phyloP scores from a whole-genome alignment of 1,140 invertebrate species.

The Pseudomyrmex flavicornis region DNA sequence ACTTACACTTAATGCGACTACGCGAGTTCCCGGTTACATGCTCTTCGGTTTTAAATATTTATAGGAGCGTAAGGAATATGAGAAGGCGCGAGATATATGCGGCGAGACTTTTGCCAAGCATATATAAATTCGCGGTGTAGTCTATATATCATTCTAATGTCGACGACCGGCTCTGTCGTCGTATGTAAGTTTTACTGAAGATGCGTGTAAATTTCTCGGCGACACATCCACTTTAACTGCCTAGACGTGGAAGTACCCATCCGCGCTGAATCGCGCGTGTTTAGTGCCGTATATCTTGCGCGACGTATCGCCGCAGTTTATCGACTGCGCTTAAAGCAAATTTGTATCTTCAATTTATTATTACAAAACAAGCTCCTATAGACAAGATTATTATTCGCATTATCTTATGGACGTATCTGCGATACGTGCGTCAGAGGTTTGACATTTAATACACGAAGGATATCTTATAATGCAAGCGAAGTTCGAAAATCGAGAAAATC shows the following conservation, averaged over 20 bases:
- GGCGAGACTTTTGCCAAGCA: neutral
- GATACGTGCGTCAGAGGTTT: neutral
- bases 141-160: conserved; percentile 48
- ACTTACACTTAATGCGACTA: neutral
- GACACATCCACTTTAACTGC: conserved; percentile 37
- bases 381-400: neutral
- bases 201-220: conserved; percentile 42
- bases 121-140: conserved; percentile 14
- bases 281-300: conserved; percentile 1
- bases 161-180: conserved; percentile 7
- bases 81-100: conserved; percentile 1
- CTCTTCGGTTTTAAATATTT: conserved; percentile 34
- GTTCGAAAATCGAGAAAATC: neutral
- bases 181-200: conserved; percentile 48
- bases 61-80: neutral
- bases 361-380: neutral
- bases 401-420: neutral
- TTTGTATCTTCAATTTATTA: neutral
- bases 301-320: neutral
- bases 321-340: neutral
- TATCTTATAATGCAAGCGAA: neutral
- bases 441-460: too few species aligned
- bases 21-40: neutral
- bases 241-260: conserved; percentile 20
- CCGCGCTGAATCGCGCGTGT: conserved; percentile 23